Percentiles rank a stretch among this genome's conserved stretches.
phyloP scores from a whole-genome alignment of 1,140 invertebrate species.

The Chlorops oryzae region DNA sequence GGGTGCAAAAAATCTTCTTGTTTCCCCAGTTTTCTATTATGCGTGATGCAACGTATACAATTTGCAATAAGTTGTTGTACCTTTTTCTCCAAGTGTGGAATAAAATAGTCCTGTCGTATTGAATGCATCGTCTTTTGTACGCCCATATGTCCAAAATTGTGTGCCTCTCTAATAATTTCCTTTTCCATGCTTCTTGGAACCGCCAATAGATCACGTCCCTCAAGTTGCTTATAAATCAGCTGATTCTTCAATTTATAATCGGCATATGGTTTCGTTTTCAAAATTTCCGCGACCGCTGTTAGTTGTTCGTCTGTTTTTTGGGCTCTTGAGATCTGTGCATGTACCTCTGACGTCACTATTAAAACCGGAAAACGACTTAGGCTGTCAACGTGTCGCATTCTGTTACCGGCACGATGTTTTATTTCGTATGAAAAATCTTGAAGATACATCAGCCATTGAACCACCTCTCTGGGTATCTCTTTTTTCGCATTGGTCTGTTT shows the following conservation, averaged over 20 bases:
- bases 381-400: constrained; percentile 37
- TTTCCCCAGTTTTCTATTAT: not conserved
- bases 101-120: not conserved
- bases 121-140: not conserved
- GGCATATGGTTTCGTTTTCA: too few relatives aligned
- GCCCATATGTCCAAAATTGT: not conserved
- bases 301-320: constrained; percentile 1
- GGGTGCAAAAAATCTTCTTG: not conserved
- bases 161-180: too few relatives aligned
- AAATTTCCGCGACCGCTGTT: too few relatives aligned
- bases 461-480: constrained; percentile 25
- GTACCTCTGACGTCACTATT: not conserved
- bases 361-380: constrained; percentile 33
- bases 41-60: not conserved
- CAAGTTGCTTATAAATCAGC: too few relatives aligned
- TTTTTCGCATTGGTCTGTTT: constrained; percentile 39
- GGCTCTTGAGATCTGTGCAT: not conserved
- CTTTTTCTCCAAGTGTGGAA: not conserved
- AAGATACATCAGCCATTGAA: constrained; percentile 40
- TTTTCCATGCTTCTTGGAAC: too few relatives aligned
- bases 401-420: constrained; percentile 35
- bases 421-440: constrained; percentile 43
- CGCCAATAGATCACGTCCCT: too few relatives aligned
- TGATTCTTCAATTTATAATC: too few relatives aligned
- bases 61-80: too few relatives aligned